A percentile compares a stretch with the other conserved stretches of the same genome.
These are phyloP conservation scores for Centropyge bicolor DNA, from an alignment of 2,797 vertebrate genomes.

Conservation along the genomic window DNA sequence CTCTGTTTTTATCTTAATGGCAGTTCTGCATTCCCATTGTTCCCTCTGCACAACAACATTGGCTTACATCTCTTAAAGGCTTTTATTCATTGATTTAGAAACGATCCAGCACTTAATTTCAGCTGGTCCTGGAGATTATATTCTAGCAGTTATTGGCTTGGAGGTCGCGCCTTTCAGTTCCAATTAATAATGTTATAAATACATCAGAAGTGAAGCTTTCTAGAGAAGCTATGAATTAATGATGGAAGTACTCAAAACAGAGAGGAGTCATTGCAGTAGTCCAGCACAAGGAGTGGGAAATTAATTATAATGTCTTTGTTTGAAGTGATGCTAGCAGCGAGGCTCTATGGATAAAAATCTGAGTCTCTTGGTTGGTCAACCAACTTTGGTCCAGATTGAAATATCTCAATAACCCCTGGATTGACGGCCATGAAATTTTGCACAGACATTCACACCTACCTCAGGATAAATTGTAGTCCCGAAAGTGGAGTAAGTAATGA, in stretches of 20 bases:
- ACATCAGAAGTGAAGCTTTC: conserved; percentile 27
- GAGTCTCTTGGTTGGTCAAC: too few species aligned
- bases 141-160: conserved; percentile 59
- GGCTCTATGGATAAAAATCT: neutral
- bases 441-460: neutral
- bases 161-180: conserved; percentile 57
- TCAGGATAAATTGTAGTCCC: too few species aligned
- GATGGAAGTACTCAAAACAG: neutral
- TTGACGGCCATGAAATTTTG: too few species aligned
- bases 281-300: neutral
- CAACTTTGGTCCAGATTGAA: neutral
- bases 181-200: conserved; percentile 69
- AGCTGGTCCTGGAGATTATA: conserved; percentile 63
- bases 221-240: neutral
- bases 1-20: neutral
- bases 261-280: neutral
- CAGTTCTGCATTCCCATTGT: conserved; percentile 29
- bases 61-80: conserved; percentile 60
- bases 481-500: too few species aligned
- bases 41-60: conserved; percentile 39
- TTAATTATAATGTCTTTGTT: conserved; percentile 6
- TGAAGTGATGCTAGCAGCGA: neutral
- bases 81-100: conserved; percentile 72
- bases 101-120: conserved; percentile 69
- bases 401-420: too few species aligned